A percentile compares a stretch with the other conserved stretches of the same genome.
phyloP scores from a whole-genome alignment of 2,113 vertebrate species.

The Cygnus atratus region DNA sequence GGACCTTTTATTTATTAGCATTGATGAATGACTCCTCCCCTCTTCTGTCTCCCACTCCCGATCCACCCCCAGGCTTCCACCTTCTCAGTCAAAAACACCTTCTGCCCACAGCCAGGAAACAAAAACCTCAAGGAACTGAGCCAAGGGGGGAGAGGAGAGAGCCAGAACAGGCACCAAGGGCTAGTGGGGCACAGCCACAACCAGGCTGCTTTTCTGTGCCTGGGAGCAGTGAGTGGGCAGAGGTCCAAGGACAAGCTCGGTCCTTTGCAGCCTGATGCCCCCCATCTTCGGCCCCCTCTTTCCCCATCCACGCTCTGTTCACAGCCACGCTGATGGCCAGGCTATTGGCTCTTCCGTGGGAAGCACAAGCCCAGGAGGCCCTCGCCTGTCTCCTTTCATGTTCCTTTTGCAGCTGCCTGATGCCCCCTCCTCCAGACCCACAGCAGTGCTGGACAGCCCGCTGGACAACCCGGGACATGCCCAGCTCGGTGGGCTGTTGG shows the following conservation, averaged over 20 bases:
- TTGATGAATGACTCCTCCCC: slow-evolving; percentile 60
- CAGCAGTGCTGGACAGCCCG: not conserved
- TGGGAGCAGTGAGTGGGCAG: not conserved
- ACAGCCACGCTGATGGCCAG: not conserved
- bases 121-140: not conserved
- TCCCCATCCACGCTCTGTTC: not conserved
- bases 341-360: not conserved
- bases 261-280: not conserved
- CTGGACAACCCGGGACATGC: not conserved
- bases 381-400: not conserved
- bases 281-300: not conserved
- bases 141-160: not conserved
- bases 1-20: slow-evolving; percentile 62
- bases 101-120: slow-evolving; percentile 46
- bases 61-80: slow-evolving; percentile 53
- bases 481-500: not conserved
- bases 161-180: not conserved
- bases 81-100: slow-evolving; percentile 36
- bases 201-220: not conserved
- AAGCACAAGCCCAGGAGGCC: not conserved
- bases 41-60: not conserved
- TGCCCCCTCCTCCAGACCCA: not conserved
- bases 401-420: not conserved
- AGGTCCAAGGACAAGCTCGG: not conserved
- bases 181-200: not conserved